Evolutionary conservation across 2,797 vertebrate genomes (phyloP), one percentile per base, ranked within the genome.

Genomic region (Peromyscus nudipes): DNA sequence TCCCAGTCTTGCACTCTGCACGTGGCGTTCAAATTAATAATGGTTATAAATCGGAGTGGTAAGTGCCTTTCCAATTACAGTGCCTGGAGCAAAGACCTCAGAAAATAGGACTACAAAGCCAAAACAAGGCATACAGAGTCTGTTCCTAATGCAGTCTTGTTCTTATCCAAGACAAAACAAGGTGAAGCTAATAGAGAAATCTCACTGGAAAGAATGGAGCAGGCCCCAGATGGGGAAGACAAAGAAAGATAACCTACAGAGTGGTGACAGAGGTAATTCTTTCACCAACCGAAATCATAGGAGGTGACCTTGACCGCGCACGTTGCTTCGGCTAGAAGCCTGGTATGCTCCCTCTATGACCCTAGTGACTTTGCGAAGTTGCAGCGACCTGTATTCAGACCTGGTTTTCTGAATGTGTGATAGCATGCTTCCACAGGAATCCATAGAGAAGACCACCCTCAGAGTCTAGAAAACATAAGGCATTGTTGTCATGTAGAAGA

Each of bases 11-110:
- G 55, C 88, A 90, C 62, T 82, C 65, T 25, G 84, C 79, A 55
- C 23, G 10, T 67, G 80, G 90, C 95, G 86, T 92, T 86, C 65
- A 96, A 96, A 97, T 96, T 91, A 96, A 95, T 97, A 97, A 96
- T 80, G 86, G 94, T 97, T 94, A 95, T 76, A 91, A 94, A 92
- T 92, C 19, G 96, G 88, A 85, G 60, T 1, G 3, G 71, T 65
- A 57, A 89, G 89, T 19, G 60, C n/a, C 77, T 96, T 89, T 93
- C 69, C 94, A 76, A 62, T 89, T 49, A 93, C 52, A 91, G 86
- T 0, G 55, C 91, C 91, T 46, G 21, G 82, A 86, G 88, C 65
- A 85, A 65, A 95, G 81, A 49, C 19, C 77, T 92, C 91, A 79
- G 79, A 55, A 95, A 94, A 46, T 31, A 71, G 60, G 84, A 12